phyloP scores from a whole-genome alignment of 1,140 invertebrate genomes.

The Temnothorax curvispinosus region DNA sequence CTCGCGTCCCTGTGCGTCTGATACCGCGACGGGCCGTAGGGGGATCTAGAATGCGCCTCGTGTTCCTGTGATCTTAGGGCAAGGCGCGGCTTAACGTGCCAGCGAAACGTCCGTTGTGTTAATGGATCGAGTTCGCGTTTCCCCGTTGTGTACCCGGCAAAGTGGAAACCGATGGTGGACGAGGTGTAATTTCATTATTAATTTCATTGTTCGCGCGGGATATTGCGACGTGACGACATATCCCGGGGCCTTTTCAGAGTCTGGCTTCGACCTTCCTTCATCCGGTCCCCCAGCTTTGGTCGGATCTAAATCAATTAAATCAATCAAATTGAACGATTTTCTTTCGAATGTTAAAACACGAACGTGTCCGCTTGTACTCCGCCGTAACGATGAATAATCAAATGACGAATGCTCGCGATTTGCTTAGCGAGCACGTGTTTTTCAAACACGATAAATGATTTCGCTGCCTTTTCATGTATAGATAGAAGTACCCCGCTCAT shows the following conservation, averaged over 20 bases:
- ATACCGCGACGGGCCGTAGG: neutral
- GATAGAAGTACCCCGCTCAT: neutral
- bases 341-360: neutral
- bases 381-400: neutral
- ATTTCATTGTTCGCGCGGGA: neutral
- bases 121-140: conserved; percentile 37
- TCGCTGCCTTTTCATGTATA: neutral
- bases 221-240: neutral
- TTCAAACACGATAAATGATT: neutral
- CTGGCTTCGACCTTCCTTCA: neutral
- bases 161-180: conserved; percentile 41
- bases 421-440: neutral
- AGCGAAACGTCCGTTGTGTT: conserved; percentile 30
- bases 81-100: conserved; percentile 6
- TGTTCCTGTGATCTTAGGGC: conserved; percentile 23
- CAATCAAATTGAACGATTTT: neutral
- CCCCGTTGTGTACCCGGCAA: conserved; percentile 25
- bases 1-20: conserved; percentile 37
- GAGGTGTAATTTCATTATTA: conserved; percentile 60
- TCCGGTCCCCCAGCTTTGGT: neutral
- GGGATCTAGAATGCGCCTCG: neutral
- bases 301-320: neutral
- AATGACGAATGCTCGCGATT: neutral
- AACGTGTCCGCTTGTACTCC: neutral
- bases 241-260: neutral